Evolutionary conservation across 1,140 invertebrate genomes (phyloP).

Genomic region (Drosophila sp.): DNA sequence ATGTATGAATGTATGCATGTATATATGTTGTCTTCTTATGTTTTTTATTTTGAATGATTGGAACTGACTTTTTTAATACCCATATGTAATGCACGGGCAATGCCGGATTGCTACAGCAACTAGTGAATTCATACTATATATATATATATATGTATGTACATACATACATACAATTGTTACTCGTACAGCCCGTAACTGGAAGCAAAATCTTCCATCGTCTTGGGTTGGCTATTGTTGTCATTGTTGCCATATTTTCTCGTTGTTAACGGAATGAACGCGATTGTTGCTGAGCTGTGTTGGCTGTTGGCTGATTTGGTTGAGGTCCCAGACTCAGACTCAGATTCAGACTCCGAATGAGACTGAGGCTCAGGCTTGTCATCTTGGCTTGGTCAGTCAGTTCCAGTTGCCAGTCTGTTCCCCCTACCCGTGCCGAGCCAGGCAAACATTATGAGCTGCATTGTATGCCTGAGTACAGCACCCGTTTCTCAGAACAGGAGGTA

Average conservation of each 20-base stretch:
- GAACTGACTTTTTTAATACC: background rate
- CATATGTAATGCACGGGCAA: background rate
- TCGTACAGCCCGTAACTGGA: background rate
- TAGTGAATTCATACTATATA: background rate
- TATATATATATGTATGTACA: conserved; percentile 5
- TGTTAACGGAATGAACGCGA: conserved; percentile 19
- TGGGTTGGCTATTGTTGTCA: conserved; percentile 54
- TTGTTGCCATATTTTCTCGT: conserved; percentile 53
- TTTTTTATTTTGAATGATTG: background rate
- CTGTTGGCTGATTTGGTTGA: conserved; percentile 1
- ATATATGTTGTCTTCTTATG: no score
- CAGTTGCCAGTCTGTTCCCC: background rate
- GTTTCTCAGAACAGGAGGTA: conserved; percentile 68
- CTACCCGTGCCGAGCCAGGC: conserved; percentile 2
- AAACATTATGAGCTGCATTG: conserved; percentile 19
- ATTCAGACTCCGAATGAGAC: background rate
- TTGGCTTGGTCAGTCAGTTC: conserved; percentile 18
- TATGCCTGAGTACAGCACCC: conserved; percentile 44
- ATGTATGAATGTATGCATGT: no score
- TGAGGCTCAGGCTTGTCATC: conserved; percentile 14
- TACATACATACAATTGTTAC: conserved; percentile 4
- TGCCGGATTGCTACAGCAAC: background rate
- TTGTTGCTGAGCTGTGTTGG: conserved; percentile 26
- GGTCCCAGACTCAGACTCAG: background rate
- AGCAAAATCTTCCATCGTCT: conserved; percentile 13